These are phyloP conservation scores for Corythoichthys haematopterus DNA, from an alignment of 2,113 vertebrate genomes.

Conservation along the genomic window DNA sequence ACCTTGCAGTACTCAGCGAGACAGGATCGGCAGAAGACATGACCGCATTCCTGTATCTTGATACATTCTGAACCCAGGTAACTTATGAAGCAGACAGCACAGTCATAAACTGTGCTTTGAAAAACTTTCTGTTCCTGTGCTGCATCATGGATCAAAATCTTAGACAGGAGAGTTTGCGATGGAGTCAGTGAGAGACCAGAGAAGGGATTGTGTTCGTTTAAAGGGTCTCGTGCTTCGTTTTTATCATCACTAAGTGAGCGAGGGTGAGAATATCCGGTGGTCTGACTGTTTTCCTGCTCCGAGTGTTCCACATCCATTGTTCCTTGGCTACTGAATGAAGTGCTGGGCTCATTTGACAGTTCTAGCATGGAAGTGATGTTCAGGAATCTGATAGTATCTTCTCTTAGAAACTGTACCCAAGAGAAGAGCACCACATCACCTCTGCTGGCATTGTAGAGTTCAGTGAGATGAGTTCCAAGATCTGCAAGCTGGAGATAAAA, in stretches of 20 bases:
- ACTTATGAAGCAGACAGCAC: slow-evolving; percentile 79
- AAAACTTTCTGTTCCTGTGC: slow-evolving; percentile 78
- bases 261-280: not conserved
- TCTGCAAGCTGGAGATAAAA: slow-evolving; percentile 48
- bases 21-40: slow-evolving; percentile 82
- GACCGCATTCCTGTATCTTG: slow-evolving; percentile 76
- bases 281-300: not conserved
- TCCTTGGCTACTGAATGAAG: not conserved
- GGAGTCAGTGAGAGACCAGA: slow-evolving; percentile 54
- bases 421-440: slow-evolving; percentile 84
- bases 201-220: not conserved
- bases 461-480: slow-evolving; percentile 74
- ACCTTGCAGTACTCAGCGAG: slow-evolving; percentile 80
- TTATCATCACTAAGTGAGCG: not conserved
- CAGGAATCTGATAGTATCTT: slow-evolving; percentile 79
- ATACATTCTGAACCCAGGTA: slow-evolving; percentile 79
- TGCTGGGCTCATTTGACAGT: slow-evolving; percentile 52
- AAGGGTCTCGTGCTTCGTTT: not conserved
- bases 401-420: slow-evolving; percentile 88
- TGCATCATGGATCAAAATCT: slow-evolving; percentile 81
- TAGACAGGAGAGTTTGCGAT: slow-evolving; percentile 71
- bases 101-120: slow-evolving; percentile 74
- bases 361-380: slow-evolving; percentile 76
- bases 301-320: not conserved
- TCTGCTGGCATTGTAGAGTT: slow-evolving; percentile 78